These are phyloP conservation scores for Phaethornis superciliosus DNA, from an alignment of 2,113 vertebrate species.

Conservation along the genomic window DNA sequence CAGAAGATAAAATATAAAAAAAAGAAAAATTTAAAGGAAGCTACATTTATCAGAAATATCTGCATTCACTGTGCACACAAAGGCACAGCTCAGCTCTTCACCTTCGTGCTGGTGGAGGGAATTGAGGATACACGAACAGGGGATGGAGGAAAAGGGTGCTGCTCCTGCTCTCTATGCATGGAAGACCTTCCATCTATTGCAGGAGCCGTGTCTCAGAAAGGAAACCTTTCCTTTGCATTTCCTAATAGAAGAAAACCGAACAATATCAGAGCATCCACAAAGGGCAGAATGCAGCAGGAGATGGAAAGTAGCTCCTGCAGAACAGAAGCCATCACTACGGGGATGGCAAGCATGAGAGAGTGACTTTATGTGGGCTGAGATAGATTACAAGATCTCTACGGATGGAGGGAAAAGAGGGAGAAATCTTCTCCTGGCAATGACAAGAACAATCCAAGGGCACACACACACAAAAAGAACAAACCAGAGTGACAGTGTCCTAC, in stretches of 20 bases:
- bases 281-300: neutral
- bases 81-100: neutral
- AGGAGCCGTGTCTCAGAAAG: neutral
- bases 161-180: neutral
- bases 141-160: neutral
- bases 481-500: neutral
- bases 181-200: neutral
- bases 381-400: neutral
- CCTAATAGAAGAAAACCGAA: neutral
- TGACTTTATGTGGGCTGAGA: neutral
- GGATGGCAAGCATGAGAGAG: neutral
- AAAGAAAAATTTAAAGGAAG: neutral
- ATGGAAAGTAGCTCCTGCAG: constrained; percentile 1
- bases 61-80: neutral
- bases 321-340: neutral
- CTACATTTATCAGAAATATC: neutral
- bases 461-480: neutral
- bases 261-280: neutral
- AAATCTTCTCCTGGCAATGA: neutral
- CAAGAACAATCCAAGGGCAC: neutral
- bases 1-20: no score
- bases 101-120: neutral
- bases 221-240: neutral
- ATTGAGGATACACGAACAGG: neutral
- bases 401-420: neutral